These are phyloP conservation scores for Melanotaenia pygmaea DNA, from an alignment of 2,797 vertebrate genomes.

Conservation along the genomic window DNA sequence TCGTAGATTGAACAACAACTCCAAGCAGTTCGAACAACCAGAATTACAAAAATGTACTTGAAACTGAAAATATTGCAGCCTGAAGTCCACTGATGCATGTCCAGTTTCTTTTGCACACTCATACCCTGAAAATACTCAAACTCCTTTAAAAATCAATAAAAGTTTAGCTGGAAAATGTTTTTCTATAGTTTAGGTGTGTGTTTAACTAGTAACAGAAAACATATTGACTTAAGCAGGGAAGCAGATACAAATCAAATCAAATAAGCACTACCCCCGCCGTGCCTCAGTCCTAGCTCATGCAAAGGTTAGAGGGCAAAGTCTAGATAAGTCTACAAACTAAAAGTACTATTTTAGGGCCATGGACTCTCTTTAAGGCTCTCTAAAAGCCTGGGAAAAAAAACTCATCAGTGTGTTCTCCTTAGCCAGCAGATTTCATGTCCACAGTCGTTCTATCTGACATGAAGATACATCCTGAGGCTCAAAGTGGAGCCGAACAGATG, in stretches of 20 bases:
- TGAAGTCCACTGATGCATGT: neutral
- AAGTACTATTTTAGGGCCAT: conserved; percentile 32
- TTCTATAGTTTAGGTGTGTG: neutral
- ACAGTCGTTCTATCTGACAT: conserved; percentile 21
- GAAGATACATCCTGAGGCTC: conserved; percentile 24
- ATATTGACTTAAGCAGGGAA: neutral
- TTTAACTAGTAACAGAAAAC: conserved; percentile 8
- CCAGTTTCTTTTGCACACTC: neutral
- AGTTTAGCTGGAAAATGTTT: neutral
- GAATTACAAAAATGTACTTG: conserved; percentile 19
- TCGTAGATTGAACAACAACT: conserved; percentile 20
- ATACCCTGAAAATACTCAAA: neutral
- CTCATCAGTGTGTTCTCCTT: conserved; percentile 34
- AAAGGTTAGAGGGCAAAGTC: conserved; percentile 38
- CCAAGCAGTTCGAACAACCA: conserved; percentile 4
- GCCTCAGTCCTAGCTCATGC: conserved; percentile 12
- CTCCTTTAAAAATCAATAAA: neutral
- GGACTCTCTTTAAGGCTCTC: conserved; percentile 30
- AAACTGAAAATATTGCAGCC: neutral
- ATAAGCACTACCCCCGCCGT: conserved; percentile 4
- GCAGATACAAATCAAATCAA: neutral
- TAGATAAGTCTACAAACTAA: conserved; percentile 18
- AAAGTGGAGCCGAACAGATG: conserved; percentile 52
- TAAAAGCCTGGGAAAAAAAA: conserved; percentile 35
- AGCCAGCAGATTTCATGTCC: conserved; percentile 43